Percentiles rank a stretch among this genome's conserved stretches.
These are phyloP conservation scores for Brachionus sp. DNA, from an alignment of 1,140 invertebrate genomes.

Conservation along the genomic window DNA sequence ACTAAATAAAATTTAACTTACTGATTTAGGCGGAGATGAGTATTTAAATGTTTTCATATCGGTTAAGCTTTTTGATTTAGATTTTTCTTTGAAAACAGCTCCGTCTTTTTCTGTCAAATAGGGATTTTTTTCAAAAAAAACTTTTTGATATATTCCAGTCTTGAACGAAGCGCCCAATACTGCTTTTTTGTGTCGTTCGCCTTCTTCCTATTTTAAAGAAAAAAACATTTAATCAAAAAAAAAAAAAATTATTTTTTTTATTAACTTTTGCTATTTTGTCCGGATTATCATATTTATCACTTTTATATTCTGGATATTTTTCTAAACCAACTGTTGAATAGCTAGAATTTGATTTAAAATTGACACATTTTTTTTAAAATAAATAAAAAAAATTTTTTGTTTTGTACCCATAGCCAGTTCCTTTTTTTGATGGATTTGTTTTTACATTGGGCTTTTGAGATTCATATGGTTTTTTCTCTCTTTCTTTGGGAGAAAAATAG, in stretches of 20 bases:
- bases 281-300: constrained; percentile 45
- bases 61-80: constrained; percentile 46
- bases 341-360: neutral
- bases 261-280: neutral
- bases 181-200: constrained; percentile 51
- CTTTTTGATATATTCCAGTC: constrained; percentile 55
- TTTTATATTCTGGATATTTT: constrained; percentile 47
- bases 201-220: constrained; percentile 50
- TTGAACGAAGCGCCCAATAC: constrained; percentile 56
- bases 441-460: constrained; percentile 53
- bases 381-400: neutral
- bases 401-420: constrained; percentile 60
- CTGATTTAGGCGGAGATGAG: constrained; percentile 55
- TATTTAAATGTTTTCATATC: constrained; percentile 57
- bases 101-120: constrained; percentile 51
- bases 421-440: constrained; percentile 59
- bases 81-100: constrained; percentile 50
- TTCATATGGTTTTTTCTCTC: constrained; percentile 49
- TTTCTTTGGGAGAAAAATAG: constrained; percentile 52
- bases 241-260: neutral
- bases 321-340: constrained; percentile 9
- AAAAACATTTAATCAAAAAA: neutral
- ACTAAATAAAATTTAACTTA: constrained; percentile 46
- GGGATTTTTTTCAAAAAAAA: constrained; percentile 57
- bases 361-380: neutral